Evolutionary conservation across 2,888 invertebrate genomes (phyloP).

Genomic region (Micoletzkya japonica): DNA sequence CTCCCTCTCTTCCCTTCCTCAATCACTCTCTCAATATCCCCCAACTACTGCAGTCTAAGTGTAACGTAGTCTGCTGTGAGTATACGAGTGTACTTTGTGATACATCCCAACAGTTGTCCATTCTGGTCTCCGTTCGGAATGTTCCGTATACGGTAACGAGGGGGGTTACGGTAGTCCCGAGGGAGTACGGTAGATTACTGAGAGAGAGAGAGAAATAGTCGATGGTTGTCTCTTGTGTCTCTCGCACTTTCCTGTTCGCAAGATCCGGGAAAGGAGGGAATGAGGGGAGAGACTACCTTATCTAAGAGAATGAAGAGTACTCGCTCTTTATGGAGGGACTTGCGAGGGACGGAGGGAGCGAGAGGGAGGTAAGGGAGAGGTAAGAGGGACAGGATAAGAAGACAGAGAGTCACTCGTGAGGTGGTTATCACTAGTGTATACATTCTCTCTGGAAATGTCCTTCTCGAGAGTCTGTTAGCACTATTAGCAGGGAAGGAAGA

Average conservation of each 20-base stretch:
- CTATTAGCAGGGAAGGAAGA: background rate
- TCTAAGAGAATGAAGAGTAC: background rate
- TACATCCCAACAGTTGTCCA: too few relatives aligned
- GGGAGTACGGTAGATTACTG: background rate
- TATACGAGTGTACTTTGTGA: too few relatives aligned
- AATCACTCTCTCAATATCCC: background rate
- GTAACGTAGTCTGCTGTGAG: too few relatives aligned
- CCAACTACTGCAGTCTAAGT: background rate
- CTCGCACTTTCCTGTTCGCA: background rate
- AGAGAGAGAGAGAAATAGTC: background rate
- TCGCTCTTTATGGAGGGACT: too few relatives aligned
- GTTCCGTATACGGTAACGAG: too few relatives aligned
- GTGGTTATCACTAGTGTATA: constrained; percentile 9
- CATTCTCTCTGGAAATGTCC: background rate
- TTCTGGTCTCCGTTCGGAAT: too few relatives aligned
- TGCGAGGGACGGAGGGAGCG: background rate
- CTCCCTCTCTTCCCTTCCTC: constrained; percentile 1
- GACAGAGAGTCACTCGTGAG: too few relatives aligned
- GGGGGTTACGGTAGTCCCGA: too few relatives aligned
- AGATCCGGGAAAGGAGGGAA: too few relatives aligned
- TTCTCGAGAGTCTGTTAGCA: background rate
- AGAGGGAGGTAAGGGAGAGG: background rate
- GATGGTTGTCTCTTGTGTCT: background rate
- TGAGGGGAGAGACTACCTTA: background rate
- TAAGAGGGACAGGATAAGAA: background rate